These are phyloP conservation scores for Egretta garzetta DNA, from an alignment of 2,113 vertebrate species.

Conservation along the genomic window DNA sequence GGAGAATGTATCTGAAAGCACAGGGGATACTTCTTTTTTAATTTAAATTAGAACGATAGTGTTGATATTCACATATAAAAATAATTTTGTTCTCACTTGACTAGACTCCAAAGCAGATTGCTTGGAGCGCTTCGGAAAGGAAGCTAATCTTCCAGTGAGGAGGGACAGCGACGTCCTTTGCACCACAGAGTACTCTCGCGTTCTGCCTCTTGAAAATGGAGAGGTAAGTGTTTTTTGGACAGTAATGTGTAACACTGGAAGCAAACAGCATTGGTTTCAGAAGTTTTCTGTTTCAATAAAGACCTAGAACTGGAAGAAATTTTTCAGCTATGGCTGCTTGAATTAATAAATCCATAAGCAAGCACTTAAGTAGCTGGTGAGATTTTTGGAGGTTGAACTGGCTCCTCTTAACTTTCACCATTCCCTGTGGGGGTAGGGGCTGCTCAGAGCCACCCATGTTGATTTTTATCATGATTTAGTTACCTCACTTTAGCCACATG, in stretches of 20 bases:
- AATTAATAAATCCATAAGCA: neutral
- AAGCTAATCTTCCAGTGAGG: conserved; percentile 75
- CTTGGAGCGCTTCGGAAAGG: conserved; percentile 81
- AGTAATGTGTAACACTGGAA: neutral
- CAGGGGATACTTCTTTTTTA: neutral
- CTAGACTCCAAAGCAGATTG: conserved; percentile 88
- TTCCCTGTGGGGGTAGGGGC: fast-evolving
- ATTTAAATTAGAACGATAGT: neutral
- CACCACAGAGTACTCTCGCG: conserved; percentile 87
- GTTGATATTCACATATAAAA: neutral
- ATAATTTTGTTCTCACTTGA: neutral
- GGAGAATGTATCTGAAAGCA: neutral
- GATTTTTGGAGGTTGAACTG: neutral
- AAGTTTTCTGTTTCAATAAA: neutral
- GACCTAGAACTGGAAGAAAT: neutral
- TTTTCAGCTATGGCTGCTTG: neutral
- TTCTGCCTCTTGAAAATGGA: conserved; percentile 90
- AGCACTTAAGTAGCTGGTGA: neutral
- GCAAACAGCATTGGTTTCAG: neutral
- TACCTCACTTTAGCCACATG: neutral
- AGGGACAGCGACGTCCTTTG: conserved; percentile 86
- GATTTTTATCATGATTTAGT: neutral
- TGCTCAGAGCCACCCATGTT: neutral
- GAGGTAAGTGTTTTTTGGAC: conserved; percentile 77
- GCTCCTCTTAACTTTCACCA: neutral